Evolutionary conservation across 2,888 invertebrate genomes (phyloP).

Genomic region (Luffia ferchaultella): DNA sequence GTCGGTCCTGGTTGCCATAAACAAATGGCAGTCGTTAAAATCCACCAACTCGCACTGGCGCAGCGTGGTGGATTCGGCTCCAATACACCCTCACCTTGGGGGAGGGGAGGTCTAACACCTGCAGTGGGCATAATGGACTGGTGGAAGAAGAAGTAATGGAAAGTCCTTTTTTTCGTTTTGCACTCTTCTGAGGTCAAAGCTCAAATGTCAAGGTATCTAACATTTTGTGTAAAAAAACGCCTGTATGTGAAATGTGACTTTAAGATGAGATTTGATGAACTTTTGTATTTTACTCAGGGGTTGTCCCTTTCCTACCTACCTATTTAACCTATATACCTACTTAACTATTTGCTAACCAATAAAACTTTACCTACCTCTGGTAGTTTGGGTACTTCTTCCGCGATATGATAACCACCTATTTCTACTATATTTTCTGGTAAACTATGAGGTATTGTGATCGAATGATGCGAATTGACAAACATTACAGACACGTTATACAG

Average conservation of each 20-base stretch:
- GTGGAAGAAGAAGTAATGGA: no score
- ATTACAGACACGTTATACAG: slow-evolving; percentile 28
- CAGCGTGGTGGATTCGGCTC: no score
- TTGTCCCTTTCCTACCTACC: neutral
- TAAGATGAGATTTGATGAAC: neutral
- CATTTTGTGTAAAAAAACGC: neutral
- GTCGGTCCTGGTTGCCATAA: no score
- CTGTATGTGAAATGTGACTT: neutral
- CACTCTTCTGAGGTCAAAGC: neutral
- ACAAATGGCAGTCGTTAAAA: no score
- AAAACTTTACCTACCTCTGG: slow-evolving; percentile 27
- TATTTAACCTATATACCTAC: neutral
- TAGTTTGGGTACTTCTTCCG: slow-evolving; percentile 24
- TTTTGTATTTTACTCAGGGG: neutral
- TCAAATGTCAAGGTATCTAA: neutral
- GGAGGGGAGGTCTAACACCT: no score
- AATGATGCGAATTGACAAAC: slow-evolving; percentile 33
- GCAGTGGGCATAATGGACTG: no score
- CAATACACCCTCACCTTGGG: no score
- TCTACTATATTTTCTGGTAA: slow-evolving; percentile 34
- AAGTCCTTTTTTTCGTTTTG: no score
- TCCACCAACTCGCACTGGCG: no score
- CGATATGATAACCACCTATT: slow-evolving; percentile 38
- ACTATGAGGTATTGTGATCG: slow-evolving; percentile 22
- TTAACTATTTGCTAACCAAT: neutral